These are phyloP conservation scores for Amblyraja radiata DNA, from an alignment of 2,797 vertebrate genomes.

Conservation along the genomic window DNA sequence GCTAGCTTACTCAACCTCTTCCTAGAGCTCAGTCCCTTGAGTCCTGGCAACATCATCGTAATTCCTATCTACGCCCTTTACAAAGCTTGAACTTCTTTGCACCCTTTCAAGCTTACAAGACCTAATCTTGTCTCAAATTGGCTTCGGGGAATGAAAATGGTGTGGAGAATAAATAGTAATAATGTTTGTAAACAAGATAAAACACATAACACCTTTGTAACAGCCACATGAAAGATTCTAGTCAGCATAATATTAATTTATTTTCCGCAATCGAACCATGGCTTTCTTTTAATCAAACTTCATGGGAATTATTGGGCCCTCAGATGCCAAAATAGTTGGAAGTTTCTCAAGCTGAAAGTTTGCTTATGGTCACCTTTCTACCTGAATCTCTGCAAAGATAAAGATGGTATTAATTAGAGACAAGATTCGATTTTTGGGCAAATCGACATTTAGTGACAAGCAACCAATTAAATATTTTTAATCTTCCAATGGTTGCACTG, in stretches of 20 bases:
- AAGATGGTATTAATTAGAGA: neutral
- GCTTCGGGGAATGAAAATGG: neutral
- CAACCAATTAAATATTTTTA: neutral
- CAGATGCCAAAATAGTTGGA: neutral
- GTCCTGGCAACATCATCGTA: too few species aligned
- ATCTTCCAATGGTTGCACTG: neutral
- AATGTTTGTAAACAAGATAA: neutral
- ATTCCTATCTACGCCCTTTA: too few species aligned
- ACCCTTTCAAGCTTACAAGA: neutral
- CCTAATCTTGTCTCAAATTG: neutral
- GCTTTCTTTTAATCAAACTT: constrained; percentile 6
- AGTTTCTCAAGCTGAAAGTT: neutral
- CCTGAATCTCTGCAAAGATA: neutral
- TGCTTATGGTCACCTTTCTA: neutral
- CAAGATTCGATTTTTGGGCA: neutral
- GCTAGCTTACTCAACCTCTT: too few species aligned
- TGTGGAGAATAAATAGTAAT: neutral
- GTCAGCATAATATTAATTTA: neutral
- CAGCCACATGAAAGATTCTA: neutral
- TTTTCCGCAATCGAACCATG: neutral
- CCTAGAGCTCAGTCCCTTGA: too few species aligned
- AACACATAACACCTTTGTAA: neutral
- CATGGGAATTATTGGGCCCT: neutral
- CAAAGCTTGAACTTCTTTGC: too few species aligned
- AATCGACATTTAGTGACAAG: neutral